Base-by-base conservation (phyloP, 1,140 invertebrate genomes). In the Andrena cerasifolii region DNA sequence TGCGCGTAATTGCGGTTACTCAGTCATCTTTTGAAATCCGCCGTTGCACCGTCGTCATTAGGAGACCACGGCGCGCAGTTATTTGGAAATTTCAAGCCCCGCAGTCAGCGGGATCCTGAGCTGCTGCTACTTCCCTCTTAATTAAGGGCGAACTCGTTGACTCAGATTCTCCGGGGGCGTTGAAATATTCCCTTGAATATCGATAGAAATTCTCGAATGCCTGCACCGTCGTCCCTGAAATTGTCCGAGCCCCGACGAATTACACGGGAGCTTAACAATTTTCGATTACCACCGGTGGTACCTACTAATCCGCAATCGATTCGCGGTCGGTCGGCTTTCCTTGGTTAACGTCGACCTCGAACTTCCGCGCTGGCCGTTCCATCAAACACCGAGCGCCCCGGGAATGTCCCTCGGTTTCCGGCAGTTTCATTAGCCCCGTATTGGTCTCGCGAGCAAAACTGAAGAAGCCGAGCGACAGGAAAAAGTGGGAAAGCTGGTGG, bases 251-350 rank as follows among this genome's bases (percentile, higher is more conserved):
- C 45, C 40, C 36, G 3, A 28, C 24, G 43, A 18, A 59, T 61
- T 43, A 43, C 40, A 21, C 45, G 66, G 33, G 45, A 47, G 26
- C 28, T 56, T 1, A 40, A 61, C 54, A 43, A 77, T 77, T 70
- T 53, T 59, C 65, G 45, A 70, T 70, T 24, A 7, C 6, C 16
- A 10, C 4, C n/a, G 4, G 1, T 3, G 36, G 14, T 5, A 58
- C 16, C 36, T 12, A 10, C 51, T 47, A 45, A 56, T 56, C 51
- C 47, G 7, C 28, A 28, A 76, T 75, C 72, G 63, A 76, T 68
- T 24, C 49, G 59, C 21, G 49, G 61, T 74, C 18, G 24, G 28
- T 36, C 49, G 33, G 49, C 36, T 56, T 40, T 75, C 18, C 26
- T 56, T 45, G 51, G 36, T 67, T 45, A 67, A 56, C 49, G 47